Conservation (phyloP, 2,113 vertebrate species). For the Lamprologus sp. region DNA sequence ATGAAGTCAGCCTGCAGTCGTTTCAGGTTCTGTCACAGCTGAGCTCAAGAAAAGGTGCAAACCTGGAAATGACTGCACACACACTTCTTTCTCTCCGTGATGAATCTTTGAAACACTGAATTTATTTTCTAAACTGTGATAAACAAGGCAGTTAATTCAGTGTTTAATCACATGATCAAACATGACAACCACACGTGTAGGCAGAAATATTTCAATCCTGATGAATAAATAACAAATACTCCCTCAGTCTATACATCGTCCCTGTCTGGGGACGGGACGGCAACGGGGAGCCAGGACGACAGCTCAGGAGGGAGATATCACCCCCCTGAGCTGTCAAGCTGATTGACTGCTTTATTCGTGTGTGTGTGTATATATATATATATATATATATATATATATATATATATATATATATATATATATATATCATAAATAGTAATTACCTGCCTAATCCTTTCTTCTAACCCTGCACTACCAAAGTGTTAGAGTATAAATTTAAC, state of each 20-base stretch:
- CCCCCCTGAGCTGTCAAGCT: neutral
- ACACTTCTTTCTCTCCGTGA: neutral
- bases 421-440: neutral
- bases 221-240: neutral
- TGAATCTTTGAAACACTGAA: neutral
- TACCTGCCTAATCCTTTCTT: accelerated
- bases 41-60: neutral
- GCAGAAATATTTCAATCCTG: neutral
- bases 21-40: neutral
- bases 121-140: neutral
- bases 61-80: neutral
- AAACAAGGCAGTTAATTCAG: neutral
- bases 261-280: neutral
- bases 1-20: neutral
- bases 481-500: neutral
- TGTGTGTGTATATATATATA: too few species aligned
- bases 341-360: neutral
- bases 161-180: neutral
- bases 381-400: too few species aligned
- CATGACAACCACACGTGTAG: neutral
- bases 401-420: too few species aligned
- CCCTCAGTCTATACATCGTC: accelerated
- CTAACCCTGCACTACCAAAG: neutral
- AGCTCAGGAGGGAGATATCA: neutral
- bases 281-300: neutral